Conservation (phyloP, 2,888 invertebrate species). For the Nomada ruficornis region DNA sequence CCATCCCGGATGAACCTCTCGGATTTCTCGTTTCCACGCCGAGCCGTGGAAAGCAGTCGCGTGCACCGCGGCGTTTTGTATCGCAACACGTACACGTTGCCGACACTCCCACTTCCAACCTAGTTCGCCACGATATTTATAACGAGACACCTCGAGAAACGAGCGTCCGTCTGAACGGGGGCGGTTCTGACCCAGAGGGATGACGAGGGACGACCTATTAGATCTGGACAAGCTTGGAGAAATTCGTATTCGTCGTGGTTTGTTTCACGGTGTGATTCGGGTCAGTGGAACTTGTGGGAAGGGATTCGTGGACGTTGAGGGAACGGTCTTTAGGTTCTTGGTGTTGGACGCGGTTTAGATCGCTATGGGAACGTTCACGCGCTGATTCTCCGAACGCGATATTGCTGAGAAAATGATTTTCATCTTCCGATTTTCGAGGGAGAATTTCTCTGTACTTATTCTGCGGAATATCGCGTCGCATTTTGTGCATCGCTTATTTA, state of each 20-base stretch:
- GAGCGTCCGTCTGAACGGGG: not conserved
- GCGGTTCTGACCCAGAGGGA: slow-evolving; percentile 7
- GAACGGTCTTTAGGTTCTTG: not conserved
- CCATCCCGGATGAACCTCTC: slow-evolving; percentile 63
- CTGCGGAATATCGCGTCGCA: too few relatives aligned
- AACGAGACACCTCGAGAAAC: slow-evolving; percentile 35
- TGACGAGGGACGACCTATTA: slow-evolving; percentile 10
- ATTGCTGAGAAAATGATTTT: too few relatives aligned
- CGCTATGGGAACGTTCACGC: too few relatives aligned
- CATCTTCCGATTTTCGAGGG: too few relatives aligned
- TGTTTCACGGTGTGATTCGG: slow-evolving; percentile 7
- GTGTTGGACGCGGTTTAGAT: not conserved
- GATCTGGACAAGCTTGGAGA: not conserved
- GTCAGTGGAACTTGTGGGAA: slow-evolving; percentile 20
- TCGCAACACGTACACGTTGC: not conserved
- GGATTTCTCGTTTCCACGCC: slow-evolving; percentile 61
- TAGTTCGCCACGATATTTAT: slow-evolving; percentile 64
- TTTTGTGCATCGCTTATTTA: too few relatives aligned
- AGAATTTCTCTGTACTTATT: too few relatives aligned
- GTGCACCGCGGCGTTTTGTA: slow-evolving; percentile 43
- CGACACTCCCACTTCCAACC: slow-evolving; percentile 63
- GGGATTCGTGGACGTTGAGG: not conserved
- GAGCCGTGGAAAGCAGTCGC: slow-evolving; percentile 47
- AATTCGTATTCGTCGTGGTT: not conserved
- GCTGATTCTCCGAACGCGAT: too few relatives aligned